Evolutionary conservation across 2,797 vertebrate genomes (phyloP), one percentile per base, ranked within the genome.

Genomic region (Tokudaia muenninki): DNA sequence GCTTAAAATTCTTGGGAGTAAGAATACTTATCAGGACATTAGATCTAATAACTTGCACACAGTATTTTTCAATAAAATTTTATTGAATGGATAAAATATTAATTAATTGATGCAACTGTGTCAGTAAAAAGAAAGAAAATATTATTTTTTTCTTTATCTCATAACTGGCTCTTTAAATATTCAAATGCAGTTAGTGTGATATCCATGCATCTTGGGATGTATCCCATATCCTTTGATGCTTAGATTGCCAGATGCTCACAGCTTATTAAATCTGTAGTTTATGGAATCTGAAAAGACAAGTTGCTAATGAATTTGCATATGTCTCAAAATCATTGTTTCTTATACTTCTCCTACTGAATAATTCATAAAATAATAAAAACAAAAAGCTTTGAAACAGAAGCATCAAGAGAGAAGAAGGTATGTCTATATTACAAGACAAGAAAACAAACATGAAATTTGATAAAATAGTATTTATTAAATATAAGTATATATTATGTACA

Each of bases 321-420:
- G 91, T 97, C 87, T 93, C 13, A 88, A 75, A 97, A 90, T 55
- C 37, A 90, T 92, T 90, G 70, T 95, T 95, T 94, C 75, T 82
- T 95, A 65, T 89, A 3, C 95, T 95, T 93, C 29, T 87, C 14
- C 65, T 91, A 81, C 44, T 95, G 90, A 96, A 97, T 97, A 94
- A 97, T 97, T 93, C 89, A 98, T 81, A 94, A 92, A 95, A 95
- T 72, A 72, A 93, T 50, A 77, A 77, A 97, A 97, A 63, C 52
- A 92, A 86, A 67, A 57, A 96, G 57, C 31, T 94, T 75, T 92
- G 80, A 93, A 96, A 41, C 88, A 78, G 26, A 96, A 93, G 55
- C 77, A 94, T 16, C 77, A 89, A 92, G 19, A 91, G 55, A 82
- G 26, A 91, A 74, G 83, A 94, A 93, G 94, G 47, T 47, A 55